phyloP scores from a whole-genome alignment of 1,140 invertebrate genomes.

The Pteromalus puparum region DNA sequence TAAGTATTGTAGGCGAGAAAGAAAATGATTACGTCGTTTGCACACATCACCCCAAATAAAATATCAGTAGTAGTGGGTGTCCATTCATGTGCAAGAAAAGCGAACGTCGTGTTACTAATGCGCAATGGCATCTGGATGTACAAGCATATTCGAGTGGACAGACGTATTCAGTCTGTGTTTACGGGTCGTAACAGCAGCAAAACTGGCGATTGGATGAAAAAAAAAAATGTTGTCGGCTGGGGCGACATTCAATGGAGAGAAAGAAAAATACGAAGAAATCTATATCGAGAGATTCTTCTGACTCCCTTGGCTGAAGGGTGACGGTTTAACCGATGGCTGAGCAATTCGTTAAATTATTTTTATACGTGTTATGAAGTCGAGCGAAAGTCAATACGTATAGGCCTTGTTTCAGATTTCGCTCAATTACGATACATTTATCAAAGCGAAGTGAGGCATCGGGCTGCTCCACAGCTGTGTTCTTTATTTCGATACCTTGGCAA shows the following conservation, averaged over 20 bases:
- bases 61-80: not conserved
- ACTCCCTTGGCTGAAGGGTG: not conserved
- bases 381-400: not conserved
- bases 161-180: not conserved
- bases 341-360: constrained; percentile 30
- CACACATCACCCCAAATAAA: not conserved
- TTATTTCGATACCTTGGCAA: too few relatives aligned
- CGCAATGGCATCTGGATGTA: not conserved
- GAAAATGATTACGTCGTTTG: not conserved
- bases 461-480: too few relatives aligned
- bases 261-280: not conserved
- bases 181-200: not conserved
- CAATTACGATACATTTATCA: constrained; percentile 24
- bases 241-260: not conserved
- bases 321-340: not conserved
- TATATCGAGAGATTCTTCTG: not conserved
- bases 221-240: not conserved
- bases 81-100: not conserved
- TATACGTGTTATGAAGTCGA: not conserved
- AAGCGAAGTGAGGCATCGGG: not conserved
- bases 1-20: not conserved
- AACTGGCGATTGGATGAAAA: not conserved
- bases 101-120: not conserved
- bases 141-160: not conserved
- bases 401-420: not conserved